Base-by-base conservation (phyloP, 1,140 invertebrate genomes). In the Alviniconcha marisindica region DNA sequence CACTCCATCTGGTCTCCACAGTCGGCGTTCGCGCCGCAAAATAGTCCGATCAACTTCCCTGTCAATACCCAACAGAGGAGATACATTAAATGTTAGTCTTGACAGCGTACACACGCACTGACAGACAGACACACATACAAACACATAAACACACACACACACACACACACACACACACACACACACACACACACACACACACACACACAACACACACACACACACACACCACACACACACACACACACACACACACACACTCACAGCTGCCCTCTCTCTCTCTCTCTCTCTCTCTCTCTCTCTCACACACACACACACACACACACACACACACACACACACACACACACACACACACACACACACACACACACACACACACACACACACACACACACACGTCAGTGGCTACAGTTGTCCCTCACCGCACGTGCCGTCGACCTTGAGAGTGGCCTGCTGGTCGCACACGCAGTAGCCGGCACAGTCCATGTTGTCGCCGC, bases 1-100 rank as follows among this genome's bases (percentile, higher is more conserved):
- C 71, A 74, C 38, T 74, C 71, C 71, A 74, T 74, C 4, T 74
- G 24, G 4, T 40, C 71, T 7, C 71, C 71, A 38, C 71, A 74
- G 38, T 74, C 71, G 5, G 63, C n/a, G 5, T 66, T 31, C 63
- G 28, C 63, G 4, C 4, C 63, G 33, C 63, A 66, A 33, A 28
- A 12, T 24, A 66, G 63, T 66, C 63, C 63, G 5, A 15, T 5
- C 63, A 66, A 18, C 31, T 66, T 66, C 7, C 63, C 63, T 66
- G 63, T n/a, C 0, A 51, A 51, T 21, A 51, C 12, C 0, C 0
- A 51, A 15, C 0, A 21, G 48, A 51, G 12, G 12, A 0, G 12
- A 51, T 51, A 51, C 48, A 21, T n/a, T n/a, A n/a, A n/a, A n/a
- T n/a, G n/a, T n/a, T 51, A 51, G 48, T 21, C 48, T 51, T 51